Conservation (phyloP, 2,797 vertebrate species). For the Cyprinella venusta region DNA sequence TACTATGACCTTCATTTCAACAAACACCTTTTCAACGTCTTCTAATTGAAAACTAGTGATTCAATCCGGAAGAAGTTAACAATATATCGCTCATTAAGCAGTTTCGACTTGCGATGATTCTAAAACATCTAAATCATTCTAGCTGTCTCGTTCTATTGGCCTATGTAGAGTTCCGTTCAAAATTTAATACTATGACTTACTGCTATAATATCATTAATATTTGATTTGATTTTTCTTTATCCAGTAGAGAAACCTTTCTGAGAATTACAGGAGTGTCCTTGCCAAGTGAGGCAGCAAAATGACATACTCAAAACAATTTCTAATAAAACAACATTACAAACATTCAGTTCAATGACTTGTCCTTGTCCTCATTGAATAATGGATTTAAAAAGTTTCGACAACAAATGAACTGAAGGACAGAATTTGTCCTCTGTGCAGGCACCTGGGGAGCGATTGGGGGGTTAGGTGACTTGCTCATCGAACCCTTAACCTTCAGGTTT, state of each 20-base stretch:
- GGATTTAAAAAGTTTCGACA: background rate
- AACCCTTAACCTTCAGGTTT: no score
- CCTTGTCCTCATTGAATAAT: background rate
- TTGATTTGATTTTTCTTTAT: background rate
- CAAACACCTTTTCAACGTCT: constrained; percentile 23
- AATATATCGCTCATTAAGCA: background rate
- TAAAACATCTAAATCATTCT: no score
- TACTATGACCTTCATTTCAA: constrained; percentile 21
- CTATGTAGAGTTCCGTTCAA: background rate
- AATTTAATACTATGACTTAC: background rate
- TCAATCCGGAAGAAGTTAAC: background rate
- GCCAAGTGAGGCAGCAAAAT: background rate
- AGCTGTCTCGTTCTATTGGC: no score
- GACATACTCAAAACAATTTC: background rate
- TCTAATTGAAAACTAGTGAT: constrained; percentile 2
- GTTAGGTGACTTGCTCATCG: no score
- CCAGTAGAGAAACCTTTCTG: background rate
- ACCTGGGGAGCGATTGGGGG: no score
- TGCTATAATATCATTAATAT: background rate
- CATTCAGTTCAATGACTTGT: background rate
- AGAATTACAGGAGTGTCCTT: background rate
- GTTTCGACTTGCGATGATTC: background rate
- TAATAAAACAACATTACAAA: background rate
- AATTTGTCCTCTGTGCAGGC: no score
- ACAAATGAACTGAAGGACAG: background rate